Base-by-base conservation (phyloP, 2,888 invertebrate genomes). In the Leptodirus hochenwartii region DNA sequence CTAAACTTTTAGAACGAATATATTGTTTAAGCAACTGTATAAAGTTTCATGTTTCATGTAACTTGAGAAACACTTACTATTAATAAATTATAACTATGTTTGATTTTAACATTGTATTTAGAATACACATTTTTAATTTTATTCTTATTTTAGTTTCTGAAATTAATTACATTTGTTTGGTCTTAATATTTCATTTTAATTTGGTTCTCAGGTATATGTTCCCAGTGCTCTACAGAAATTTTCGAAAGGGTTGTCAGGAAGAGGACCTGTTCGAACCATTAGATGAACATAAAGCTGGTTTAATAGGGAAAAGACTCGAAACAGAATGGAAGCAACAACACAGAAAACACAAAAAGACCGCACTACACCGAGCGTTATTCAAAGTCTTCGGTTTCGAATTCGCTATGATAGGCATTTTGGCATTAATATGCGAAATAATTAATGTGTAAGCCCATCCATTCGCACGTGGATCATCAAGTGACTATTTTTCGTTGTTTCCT, bases 211-310 rank as follows among this genome's bases (percentile, higher is more conserved):
- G 75, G 46, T 75, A 71, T 68, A 61, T 70, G 3, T 49, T 69
- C 33, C 65, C 67, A 37, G 64, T 66, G 2, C 74, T 77, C 42
- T 65, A 64, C 49, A 58, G 67, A 34, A 75, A 76, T 4, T 66
- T 64, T 37, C 64, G 57, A 32, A 59, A 66, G 15, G 70, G 71
- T 39, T 61, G 78, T 16, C 65, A 65, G 42, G 61, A 66, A 25
- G 54, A 60, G 17, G 71, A 72, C 42, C 48, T 72, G 13, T 69
- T 64, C 40, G 55, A 61, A 41, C 58, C 64, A 25, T 49, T 62
- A 10, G 50, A 52, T 25, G 54, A 56, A 12, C 60, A 69, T 38
- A 54, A 55, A 30, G 66, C 69, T 3, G 54, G 59, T 35, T 41
- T 45, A 11, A 45, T 65, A 17, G 63, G 64, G 1, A 53, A 58